These are phyloP conservation scores for Scaptodrosophila lebanonensis DNA, from an alignment of 1,140 invertebrate species.

Conservation along the genomic window DNA sequence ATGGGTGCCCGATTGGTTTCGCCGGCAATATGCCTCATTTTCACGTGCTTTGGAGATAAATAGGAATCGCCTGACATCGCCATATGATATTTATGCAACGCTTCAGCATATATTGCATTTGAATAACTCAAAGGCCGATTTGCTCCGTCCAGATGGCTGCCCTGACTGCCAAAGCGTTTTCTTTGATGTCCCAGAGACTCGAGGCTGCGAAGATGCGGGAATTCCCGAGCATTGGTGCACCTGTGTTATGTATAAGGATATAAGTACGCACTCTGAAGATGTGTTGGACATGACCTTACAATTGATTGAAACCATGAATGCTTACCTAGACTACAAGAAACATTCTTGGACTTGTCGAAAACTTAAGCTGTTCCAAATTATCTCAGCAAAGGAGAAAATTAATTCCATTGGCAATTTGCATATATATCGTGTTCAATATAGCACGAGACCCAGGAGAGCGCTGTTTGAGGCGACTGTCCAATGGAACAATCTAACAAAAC, in stretches of 20 bases:
- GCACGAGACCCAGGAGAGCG: slow-evolving; percentile 60
- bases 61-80: slow-evolving; percentile 84
- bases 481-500: slow-evolving; percentile 57
- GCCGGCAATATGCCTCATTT: slow-evolving; percentile 80
- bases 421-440: slow-evolving; percentile 20
- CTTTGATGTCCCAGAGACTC: slow-evolving; percentile 79
- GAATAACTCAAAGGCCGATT: slow-evolving; percentile 38
- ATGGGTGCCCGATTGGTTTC: slow-evolving; percentile 86
- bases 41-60: slow-evolving; percentile 85
- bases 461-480: slow-evolving; percentile 80
- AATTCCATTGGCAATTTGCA: no score
- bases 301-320: slow-evolving; percentile 77
- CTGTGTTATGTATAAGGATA: no score
- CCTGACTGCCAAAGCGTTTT: slow-evolving; percentile 84
- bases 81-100: slow-evolving; percentile 89
- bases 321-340: slow-evolving; percentile 28
- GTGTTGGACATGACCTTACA: slow-evolving; percentile 79
- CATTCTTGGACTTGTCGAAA: slow-evolving; percentile 27
- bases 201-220: slow-evolving; percentile 84
- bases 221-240: slow-evolving; percentile 88
- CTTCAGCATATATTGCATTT: slow-evolving; percentile 77
- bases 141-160: slow-evolving; percentile 74
- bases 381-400: slow-evolving; percentile 9
- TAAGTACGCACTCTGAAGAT: no score
- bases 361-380: slow-evolving; percentile 13